Conservation (phyloP, 1,140 invertebrate genomes). For the Scylla paramamosain region DNA sequence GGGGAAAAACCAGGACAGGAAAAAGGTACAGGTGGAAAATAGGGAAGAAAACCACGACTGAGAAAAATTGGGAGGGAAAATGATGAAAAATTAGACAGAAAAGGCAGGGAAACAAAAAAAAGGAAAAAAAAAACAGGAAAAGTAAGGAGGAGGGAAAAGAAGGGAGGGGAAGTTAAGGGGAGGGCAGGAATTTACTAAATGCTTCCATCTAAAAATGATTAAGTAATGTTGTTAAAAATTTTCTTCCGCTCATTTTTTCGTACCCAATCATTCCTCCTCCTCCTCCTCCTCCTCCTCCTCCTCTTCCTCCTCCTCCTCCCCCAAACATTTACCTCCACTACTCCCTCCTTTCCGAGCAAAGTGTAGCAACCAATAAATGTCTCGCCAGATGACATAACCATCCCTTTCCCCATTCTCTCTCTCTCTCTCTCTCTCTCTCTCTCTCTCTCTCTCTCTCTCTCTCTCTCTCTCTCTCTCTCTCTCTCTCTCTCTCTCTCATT, state of each 20-base stretch:
- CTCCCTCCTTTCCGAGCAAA: neutral
- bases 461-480: no score
- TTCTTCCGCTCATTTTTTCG: neutral
- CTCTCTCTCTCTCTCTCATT: no score
- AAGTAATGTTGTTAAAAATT: neutral
- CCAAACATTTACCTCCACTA: neutral
- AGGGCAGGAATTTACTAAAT: neutral
- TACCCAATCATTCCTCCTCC: neutral
- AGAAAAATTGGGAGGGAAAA: neutral
- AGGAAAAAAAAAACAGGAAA: neutral
- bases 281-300: neutral
- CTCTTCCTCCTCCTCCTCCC: neutral
- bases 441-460: no score
- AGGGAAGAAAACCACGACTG: no score
- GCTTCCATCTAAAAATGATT: neutral
- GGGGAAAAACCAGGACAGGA: neutral
- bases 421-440: no score
- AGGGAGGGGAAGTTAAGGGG: neutral
- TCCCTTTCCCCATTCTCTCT: neutral
- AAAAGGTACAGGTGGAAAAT: neutral
- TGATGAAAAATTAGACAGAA: neutral
- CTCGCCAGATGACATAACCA: neutral
- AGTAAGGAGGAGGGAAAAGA: neutral
- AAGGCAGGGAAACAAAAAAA: neutral
- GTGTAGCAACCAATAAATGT: constrained; percentile 13